Evolutionary conservation across 2,888 invertebrate genomes (phyloP), one percentile per base, ranked within the genome.

Genomic region (Hypselothyrea guttata): DNA sequence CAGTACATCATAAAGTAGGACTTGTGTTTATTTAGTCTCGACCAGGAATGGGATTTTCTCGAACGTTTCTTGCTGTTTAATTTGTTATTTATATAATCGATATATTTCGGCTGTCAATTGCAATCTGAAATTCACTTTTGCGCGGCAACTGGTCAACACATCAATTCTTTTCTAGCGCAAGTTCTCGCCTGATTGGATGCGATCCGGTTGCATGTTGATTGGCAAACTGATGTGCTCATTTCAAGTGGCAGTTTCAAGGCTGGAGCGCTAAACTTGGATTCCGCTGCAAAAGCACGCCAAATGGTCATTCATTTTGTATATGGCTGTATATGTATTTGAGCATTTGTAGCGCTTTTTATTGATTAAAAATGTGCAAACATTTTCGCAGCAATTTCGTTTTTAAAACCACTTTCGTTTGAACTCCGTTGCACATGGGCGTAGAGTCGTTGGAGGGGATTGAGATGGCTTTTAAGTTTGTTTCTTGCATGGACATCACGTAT

Each of bases 351-450:
- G 54, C 57, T 56, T 73, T 74, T 75, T 81, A 81, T 81, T 81
- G 81, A 81, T 81, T 81, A 85, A 81, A 81, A 81, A 81, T 81
- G 86, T 85, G 84, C 84, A 85, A 81, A 83, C 81, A 85, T 69
- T 83, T 81, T 83, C 63, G 79, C 75, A 69, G 81, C 81, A 74
- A 85, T 81, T 79, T 83, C 81, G 65, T 53, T 85, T 81, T 85
- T 83, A 76, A 85, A 81, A 85, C 81, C 81, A 81, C 85, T 81
- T 81, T 79, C 84, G 63, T 66, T 82, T 82, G 55, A 72, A 62
- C 64, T 67, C 45, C 67, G 75, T 45, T 67, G 48, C 67, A 74
- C 48, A 68, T 42, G 52, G 11, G 61, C 3, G 41, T 9, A 15
- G 13, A 31, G 30, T 38, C 51, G 38, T 37, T 33, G 33, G 13